phyloP scores from a whole-genome alignment of 1,140 invertebrate species.

The Pectinophora gossypiella region DNA sequence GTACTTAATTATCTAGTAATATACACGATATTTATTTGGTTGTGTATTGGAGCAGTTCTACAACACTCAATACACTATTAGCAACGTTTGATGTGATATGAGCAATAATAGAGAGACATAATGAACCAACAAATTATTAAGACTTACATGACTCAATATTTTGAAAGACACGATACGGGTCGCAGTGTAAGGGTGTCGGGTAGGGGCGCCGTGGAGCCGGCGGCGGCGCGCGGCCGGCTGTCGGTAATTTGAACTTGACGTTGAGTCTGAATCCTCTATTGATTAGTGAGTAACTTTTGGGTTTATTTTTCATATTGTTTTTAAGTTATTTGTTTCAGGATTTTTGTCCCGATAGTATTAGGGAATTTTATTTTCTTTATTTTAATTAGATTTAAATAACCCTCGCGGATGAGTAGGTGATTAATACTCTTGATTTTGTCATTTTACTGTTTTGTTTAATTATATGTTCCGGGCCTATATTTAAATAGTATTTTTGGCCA shows the following conservation, averaged over 20 bases:
- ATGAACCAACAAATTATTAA: conserved; percentile 46
- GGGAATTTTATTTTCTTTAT: conserved; percentile 74
- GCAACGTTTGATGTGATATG: conserved; percentile 67
- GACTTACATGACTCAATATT: conserved; percentile 42
- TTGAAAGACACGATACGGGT: conserved; percentile 29
- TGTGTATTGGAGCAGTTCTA: conserved; percentile 59
- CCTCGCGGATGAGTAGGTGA: conserved; percentile 59
- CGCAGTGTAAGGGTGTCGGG: conserved; percentile 10
- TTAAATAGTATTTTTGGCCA: conserved; percentile 71
- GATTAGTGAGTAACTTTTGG: conserved; percentile 73
- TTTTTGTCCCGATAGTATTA: conserved; percentile 75
- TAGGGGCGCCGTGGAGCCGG: conserved; percentile 11
- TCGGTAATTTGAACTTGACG: conserved; percentile 44
- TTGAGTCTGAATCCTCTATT: conserved; percentile 69
- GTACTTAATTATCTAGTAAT: conserved; percentile 69
- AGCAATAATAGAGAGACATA: conserved; percentile 67
- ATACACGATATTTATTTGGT: conserved; percentile 57
- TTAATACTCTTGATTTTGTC: conserved; percentile 70
- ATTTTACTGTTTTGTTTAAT: conserved; percentile 65
- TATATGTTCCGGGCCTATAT: conserved; percentile 67
- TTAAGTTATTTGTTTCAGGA: conserved; percentile 75
- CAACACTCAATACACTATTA: conserved; percentile 49
- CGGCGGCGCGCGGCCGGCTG: conserved; percentile 1
- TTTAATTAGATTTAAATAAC: conserved; percentile 61
- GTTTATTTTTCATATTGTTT: conserved; percentile 75